Evolutionary conservation across 1,140 invertebrate species (phyloP).

Genomic region (Lanistes nyassanus): DNA sequence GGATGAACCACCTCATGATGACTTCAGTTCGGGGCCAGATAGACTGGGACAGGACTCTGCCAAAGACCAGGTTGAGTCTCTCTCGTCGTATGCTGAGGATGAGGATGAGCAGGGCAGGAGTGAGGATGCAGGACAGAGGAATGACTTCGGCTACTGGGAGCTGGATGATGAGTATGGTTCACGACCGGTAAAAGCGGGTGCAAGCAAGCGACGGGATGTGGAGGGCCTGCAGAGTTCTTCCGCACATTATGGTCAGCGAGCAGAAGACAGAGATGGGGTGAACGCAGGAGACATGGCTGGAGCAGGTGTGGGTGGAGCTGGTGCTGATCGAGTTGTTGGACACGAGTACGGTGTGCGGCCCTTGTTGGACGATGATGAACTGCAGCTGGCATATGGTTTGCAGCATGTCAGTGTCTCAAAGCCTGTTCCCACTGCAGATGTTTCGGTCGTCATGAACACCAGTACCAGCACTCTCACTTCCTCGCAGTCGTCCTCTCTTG

Average conservation of each 20-base stretch:
- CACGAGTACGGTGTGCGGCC: slow-evolving; percentile 84
- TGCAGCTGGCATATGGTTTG: slow-evolving; percentile 72
- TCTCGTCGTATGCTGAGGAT: slow-evolving; percentile 58
- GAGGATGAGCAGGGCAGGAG: slow-evolving; percentile 44
- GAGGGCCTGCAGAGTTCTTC: neutral
- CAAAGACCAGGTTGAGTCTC: slow-evolving; percentile 43
- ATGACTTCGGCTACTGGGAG: slow-evolving; percentile 61
- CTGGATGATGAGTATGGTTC: slow-evolving; percentile 65
- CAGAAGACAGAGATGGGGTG: neutral
- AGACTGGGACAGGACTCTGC: slow-evolving; percentile 14
- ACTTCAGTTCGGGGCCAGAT: slow-evolving; percentile 3
- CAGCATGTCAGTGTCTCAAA: slow-evolving; percentile 35
- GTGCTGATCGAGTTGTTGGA: slow-evolving; percentile 72
- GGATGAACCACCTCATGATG: slow-evolving; percentile 28
- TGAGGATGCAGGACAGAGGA: slow-evolving; percentile 27
- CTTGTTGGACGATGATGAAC: slow-evolving; percentile 81
- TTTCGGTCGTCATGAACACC: slow-evolving; percentile 23
- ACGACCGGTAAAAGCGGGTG: slow-evolving; percentile 45
- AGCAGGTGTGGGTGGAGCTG: neutral
- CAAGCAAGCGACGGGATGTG: slow-evolving; percentile 5
- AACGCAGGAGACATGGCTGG: neutral
- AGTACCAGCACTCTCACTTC: slow-evolving; percentile 9
- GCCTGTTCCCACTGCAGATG: slow-evolving; percentile 32
- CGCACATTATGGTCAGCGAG: neutral
- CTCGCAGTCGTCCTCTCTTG: slow-evolving; percentile 27